Percentiles rank a stretch among this genome's conserved stretches.
phyloP scores from a whole-genome alignment of 2,113 vertebrate genomes.

The Cricetomys ansorgei region DNA sequence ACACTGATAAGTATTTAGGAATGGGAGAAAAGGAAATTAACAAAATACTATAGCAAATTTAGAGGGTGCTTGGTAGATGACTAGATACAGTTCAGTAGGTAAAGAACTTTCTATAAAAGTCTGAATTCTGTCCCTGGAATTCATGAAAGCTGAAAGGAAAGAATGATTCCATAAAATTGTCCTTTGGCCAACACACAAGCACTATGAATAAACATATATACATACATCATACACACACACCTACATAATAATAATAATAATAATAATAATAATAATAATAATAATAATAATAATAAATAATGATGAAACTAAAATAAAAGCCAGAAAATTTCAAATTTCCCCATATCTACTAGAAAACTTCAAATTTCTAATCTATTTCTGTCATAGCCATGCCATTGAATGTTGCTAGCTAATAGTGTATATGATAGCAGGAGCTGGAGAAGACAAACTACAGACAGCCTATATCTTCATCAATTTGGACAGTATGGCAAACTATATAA shows the following conservation, averaged over 20 bases:
- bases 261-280: background rate
- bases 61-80: background rate
- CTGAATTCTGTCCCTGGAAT: background rate
- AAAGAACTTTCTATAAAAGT: background rate
- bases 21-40: background rate
- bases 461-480: background rate
- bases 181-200: too few species aligned
- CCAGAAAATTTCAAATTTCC: background rate
- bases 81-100: background rate
- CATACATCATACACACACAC: background rate
- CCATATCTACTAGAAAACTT: too few species aligned
- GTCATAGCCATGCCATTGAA: too few species aligned
- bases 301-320: background rate
- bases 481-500: background rate
- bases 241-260: background rate
- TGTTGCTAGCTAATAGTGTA: background rate
- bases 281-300: background rate
- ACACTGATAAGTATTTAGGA: background rate
- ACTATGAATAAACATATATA: background rate
- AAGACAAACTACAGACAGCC: background rate
- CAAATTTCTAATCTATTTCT: background rate
- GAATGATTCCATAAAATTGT: background rate
- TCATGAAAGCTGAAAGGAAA: background rate
- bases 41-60: background rate
- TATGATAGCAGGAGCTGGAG: background rate